These are phyloP conservation scores for Pipistrellus pygmaeus DNA, from an alignment of 2,797 vertebrate species.

Conservation along the genomic window DNA sequence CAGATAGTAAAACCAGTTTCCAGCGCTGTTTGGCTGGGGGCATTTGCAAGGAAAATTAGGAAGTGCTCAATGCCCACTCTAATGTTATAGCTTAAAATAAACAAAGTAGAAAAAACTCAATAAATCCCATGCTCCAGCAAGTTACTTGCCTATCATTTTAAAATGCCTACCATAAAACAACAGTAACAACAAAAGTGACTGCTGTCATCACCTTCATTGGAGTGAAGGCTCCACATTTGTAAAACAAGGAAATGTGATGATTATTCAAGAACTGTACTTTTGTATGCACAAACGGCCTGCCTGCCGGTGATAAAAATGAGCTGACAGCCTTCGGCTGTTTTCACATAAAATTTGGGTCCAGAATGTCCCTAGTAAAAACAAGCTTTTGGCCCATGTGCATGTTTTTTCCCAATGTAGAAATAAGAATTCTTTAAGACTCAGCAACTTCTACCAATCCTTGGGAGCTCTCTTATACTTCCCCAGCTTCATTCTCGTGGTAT, in stretches of 20 bases:
- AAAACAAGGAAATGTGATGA: conserved; percentile 67
- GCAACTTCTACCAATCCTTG: not conserved
- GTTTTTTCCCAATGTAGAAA: not conserved
- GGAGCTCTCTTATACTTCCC: not conserved
- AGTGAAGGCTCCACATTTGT: conserved; percentile 50
- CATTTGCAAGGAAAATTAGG: conserved; percentile 65
- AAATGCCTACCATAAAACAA: conserved; percentile 53
- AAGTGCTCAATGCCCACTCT: conserved; percentile 35
- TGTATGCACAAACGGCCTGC: conserved; percentile 70
- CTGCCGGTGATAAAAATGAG: conserved; percentile 76
- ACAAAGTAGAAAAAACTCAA: conserved; percentile 63
- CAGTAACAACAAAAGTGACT: conserved; percentile 46
- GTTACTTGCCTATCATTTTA: conserved; percentile 75
- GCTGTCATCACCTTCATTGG: conserved; percentile 70
- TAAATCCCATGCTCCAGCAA: conserved; percentile 34
- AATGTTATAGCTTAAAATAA: conserved; percentile 63
- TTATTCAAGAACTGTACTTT: conserved; percentile 65
- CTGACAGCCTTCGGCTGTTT: conserved; percentile 74
- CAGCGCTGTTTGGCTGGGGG: not conserved
- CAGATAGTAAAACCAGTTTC: not conserved
- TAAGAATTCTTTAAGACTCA: conserved; percentile 60
- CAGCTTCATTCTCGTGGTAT: not conserved
- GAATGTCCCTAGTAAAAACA: conserved; percentile 67
- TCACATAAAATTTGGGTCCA: conserved; percentile 71
- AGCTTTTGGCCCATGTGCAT: not conserved